These are phyloP conservation scores for Gobiocypris rarus DNA, from an alignment of 2,113 vertebrate genomes.

Conservation along the genomic window DNA sequence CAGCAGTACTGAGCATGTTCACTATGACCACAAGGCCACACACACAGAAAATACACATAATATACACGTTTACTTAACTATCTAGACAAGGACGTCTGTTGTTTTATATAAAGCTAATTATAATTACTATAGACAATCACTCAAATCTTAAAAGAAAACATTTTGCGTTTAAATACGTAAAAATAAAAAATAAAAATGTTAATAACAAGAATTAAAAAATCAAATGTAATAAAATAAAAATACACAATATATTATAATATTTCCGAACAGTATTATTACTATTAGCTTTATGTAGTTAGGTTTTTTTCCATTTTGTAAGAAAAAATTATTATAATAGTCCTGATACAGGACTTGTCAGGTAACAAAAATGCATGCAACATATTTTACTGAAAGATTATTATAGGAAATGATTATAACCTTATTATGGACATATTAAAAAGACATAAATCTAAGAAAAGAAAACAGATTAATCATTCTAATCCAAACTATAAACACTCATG, in stretches of 20 bases:
- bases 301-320: not conserved
- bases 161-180: too few species aligned
- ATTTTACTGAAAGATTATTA: not conserved
- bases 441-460: not conserved
- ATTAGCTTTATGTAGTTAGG: too few species aligned
- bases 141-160: not conserved
- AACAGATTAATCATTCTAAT: not conserved
- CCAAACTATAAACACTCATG: not conserved
- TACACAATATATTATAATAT: too few species aligned
- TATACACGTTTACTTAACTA: not conserved
- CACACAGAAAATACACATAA: not conserved
- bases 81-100: not conserved
- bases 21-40: not conserved
- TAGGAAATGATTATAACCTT: not conserved
- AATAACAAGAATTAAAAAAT: too few species aligned
- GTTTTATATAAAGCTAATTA: not conserved
- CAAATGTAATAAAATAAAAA: too few species aligned
- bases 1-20: constrained; percentile 25
- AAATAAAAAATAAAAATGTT: too few species aligned
- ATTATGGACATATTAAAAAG: not conserved
- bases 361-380: not conserved
- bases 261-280: too few species aligned
- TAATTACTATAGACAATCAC: not conserved
- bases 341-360: not conserved
- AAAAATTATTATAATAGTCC: not conserved